These are phyloP conservation scores for Apodemia duryi DNA, from an alignment of 2,888 invertebrate species.

Conservation along the genomic window DNA sequence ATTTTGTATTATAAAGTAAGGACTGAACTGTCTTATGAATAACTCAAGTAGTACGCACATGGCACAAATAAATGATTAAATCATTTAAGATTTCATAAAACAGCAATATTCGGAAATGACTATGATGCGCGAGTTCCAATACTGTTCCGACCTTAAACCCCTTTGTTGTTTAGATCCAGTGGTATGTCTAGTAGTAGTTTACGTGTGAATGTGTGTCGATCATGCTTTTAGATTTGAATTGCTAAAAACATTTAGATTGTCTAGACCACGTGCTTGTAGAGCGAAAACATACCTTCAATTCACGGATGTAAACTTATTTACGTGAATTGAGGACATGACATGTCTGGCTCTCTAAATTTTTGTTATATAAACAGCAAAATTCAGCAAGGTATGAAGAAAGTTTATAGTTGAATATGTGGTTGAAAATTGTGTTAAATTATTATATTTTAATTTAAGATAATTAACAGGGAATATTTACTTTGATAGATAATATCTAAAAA, in stretches of 20 bases:
- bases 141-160: background rate
- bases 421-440: too few relatives aligned
- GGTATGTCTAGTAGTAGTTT: slow-evolving; percentile 6
- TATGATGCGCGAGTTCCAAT: background rate
- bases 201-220: slow-evolving; percentile 16
- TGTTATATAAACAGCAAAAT: background rate
- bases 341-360: slow-evolving; percentile 69
- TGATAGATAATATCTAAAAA: too few relatives aligned
- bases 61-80: too few relatives aligned
- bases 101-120: too few relatives aligned
- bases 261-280: slow-evolving; percentile 74
- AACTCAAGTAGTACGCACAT: too few relatives aligned
- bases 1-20: too few relatives aligned
- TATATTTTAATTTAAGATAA: too few relatives aligned
- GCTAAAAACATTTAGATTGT: slow-evolving; percentile 42
- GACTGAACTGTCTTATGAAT: too few relatives aligned
- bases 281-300: slow-evolving; percentile 76
- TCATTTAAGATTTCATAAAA: too few relatives aligned
- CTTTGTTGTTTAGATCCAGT: background rate
- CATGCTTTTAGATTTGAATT: slow-evolving; percentile 45
- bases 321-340: slow-evolving; percentile 76
- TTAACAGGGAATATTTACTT: too few relatives aligned
- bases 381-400: too few relatives aligned
- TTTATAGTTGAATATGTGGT: too few relatives aligned
- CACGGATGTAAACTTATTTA: slow-evolving; percentile 42